Conservation (phyloP, 92 coral and sea anemone genomes). For the Actinostola sp. region DNA sequence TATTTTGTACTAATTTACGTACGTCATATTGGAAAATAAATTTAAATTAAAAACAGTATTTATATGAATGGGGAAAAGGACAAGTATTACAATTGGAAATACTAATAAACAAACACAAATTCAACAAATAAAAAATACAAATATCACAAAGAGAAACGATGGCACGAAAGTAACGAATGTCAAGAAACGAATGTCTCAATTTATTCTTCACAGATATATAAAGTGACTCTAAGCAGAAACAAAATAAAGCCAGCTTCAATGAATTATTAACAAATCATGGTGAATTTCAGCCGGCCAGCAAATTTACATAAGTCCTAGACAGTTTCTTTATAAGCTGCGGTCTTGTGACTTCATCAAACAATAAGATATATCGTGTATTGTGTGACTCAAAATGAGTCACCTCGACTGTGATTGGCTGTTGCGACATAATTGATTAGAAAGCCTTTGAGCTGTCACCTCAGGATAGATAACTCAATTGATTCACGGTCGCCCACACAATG, state of each 20-base stretch:
- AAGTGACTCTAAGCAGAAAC: background rate
- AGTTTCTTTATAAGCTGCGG: constrained; percentile 46
- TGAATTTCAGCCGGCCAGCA: constrained; percentile 1
- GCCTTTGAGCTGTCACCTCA: constrained; percentile 42
- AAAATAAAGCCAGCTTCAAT: constrained; percentile 29
- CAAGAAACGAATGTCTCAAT: background rate
- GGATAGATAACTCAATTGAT: constrained; percentile 35
- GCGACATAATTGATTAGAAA: constrained; percentile 28
- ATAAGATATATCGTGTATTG: constrained; percentile 10
- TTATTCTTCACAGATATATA: background rate
- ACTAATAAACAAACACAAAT: background rate
- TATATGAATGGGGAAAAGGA: too few species aligned
- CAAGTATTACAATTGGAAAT: background rate
- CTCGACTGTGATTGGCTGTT: constrained; percentile 37
- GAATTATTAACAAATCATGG: constrained; percentile 49
- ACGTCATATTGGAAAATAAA: too few species aligned
- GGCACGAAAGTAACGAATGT: too few species aligned
- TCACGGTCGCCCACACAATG: constrained; percentile 56
- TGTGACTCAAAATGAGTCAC: constrained; percentile 51
- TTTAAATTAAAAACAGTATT: too few species aligned
- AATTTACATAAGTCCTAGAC: constrained; percentile 84
- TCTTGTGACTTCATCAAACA: constrained; percentile 50
- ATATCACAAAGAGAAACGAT: background rate
- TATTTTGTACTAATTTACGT: background rate
- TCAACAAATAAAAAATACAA: background rate